These are phyloP conservation scores for Proterorhinus semilunaris DNA, from an alignment of 2,113 vertebrate species.

Conservation along the genomic window DNA sequence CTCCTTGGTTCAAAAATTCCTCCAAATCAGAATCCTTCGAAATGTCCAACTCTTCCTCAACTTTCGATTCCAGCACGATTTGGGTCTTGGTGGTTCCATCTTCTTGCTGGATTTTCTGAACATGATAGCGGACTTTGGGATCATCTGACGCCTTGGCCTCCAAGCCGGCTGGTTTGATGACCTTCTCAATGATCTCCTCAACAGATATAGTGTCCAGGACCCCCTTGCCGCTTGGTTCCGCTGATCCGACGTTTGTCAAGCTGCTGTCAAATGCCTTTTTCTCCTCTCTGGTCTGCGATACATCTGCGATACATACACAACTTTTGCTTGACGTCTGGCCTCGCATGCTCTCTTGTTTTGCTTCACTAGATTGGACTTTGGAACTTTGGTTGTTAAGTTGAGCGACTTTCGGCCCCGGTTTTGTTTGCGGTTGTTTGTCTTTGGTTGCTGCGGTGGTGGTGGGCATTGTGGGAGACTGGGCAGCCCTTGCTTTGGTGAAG, in stretches of 20 bases:
- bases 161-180: slow-evolving; percentile 79
- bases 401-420: slow-evolving; percentile 65
- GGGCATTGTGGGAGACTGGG: slow-evolving; percentile 38
- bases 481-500: slow-evolving; percentile 71
- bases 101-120: slow-evolving; percentile 80
- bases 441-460: slow-evolving; percentile 24
- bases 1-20: slow-evolving; percentile 75
- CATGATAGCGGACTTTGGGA: slow-evolving; percentile 80
- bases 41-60: slow-evolving; percentile 82
- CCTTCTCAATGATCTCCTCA: slow-evolving; percentile 86
- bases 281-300: slow-evolving; percentile 50
- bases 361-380: slow-evolving; percentile 41
- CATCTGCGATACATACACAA: slow-evolving; percentile 50
- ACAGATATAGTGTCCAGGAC: slow-evolving; percentile 67
- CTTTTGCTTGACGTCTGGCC: slow-evolving; percentile 52
- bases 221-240: slow-evolving; percentile 53
- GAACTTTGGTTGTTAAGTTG: slow-evolving; percentile 39
- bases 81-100: slow-evolving; percentile 83
- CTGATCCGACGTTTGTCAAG: slow-evolving; percentile 33
- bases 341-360: slow-evolving; percentile 50
- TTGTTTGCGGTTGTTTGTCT: slow-evolving; percentile 41
- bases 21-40: slow-evolving; percentile 71
- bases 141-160: slow-evolving; percentile 74
- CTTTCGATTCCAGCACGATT: slow-evolving; percentile 84
- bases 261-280: slow-evolving; percentile 21